Conservation (phyloP, 2,888 invertebrate genomes). For the Ferrisia virgata region DNA sequence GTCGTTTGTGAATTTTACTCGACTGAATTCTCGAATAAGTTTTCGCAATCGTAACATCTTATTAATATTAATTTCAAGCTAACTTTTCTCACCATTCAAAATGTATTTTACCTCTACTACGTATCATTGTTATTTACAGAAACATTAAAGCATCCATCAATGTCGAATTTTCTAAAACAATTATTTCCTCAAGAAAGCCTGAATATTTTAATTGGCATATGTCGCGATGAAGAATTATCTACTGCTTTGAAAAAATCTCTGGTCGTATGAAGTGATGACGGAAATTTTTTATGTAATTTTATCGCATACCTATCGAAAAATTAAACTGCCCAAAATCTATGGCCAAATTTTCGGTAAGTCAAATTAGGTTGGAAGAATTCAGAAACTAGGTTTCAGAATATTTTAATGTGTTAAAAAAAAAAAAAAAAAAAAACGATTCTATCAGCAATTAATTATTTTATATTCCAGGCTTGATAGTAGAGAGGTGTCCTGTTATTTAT, state of each 20-base stretch:
- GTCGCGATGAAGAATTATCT: neutral
- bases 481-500: no score
- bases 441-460: no score
- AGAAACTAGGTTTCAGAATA: no score
- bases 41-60: neutral
- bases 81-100: neutral
- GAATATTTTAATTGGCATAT: neutral
- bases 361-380: no score
- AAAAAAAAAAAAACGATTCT: no score
- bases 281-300: neutral
- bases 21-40: neutral
- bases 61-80: neutral
- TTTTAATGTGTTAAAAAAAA: no score
- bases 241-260: neutral
- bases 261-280: neutral
- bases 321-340: no score
- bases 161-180: neutral
- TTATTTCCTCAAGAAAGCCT: neutral
- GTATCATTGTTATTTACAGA: neutral
- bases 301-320: neutral
- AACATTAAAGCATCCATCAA: neutral
- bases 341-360: no score
- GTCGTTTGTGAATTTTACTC: neutral
- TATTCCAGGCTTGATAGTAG: neutral
- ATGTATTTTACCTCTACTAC: neutral